Evolutionary conservation across 2,888 invertebrate genomes (phyloP).

Genomic region (Corythucha ciliata): DNA sequence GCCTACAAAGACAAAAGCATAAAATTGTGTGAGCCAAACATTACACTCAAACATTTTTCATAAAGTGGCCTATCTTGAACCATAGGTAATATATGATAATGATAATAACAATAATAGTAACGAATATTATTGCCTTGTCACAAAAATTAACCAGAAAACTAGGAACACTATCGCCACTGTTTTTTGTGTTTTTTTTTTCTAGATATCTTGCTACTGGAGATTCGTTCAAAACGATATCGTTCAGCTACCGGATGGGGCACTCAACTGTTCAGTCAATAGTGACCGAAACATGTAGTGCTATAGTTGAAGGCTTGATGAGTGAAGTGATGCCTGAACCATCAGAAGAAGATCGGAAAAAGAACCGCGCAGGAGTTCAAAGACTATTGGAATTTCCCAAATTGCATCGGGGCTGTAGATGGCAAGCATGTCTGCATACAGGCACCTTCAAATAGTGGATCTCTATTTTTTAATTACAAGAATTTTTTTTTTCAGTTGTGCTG

Average conservation of each 20-base stretch:
- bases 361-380: slow-evolving; percentile 27
- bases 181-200: slow-evolving; percentile 19
- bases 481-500: slow-evolving; percentile 34
- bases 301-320: slow-evolving; percentile 22
- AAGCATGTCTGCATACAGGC: slow-evolving; percentile 36
- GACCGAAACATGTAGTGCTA: slow-evolving; percentile 24
- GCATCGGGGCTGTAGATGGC: slow-evolving; percentile 35
- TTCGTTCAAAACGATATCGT: slow-evolving; percentile 28
- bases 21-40: no score
- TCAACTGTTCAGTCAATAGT: slow-evolving; percentile 27
- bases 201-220: slow-evolving; percentile 34
- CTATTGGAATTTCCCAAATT: slow-evolving; percentile 36
- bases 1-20: slow-evolving; percentile 18
- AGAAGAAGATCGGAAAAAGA: slow-evolving; percentile 29
- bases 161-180: no score
- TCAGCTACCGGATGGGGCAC: slow-evolving; percentile 28
- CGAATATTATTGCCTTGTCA: no score
- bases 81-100: no score
- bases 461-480: slow-evolving; percentile 36
- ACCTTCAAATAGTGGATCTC: slow-evolving; percentile 32
- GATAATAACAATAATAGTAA: no score
- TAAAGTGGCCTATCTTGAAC: no score
- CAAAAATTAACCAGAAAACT: no score
- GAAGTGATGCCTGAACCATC: slow-evolving; percentile 32
- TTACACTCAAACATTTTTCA: slow-evolving; percentile 11